Evolutionary conservation across 1,140 invertebrate species (phyloP).

Genomic region (Mya arenaria): DNA sequence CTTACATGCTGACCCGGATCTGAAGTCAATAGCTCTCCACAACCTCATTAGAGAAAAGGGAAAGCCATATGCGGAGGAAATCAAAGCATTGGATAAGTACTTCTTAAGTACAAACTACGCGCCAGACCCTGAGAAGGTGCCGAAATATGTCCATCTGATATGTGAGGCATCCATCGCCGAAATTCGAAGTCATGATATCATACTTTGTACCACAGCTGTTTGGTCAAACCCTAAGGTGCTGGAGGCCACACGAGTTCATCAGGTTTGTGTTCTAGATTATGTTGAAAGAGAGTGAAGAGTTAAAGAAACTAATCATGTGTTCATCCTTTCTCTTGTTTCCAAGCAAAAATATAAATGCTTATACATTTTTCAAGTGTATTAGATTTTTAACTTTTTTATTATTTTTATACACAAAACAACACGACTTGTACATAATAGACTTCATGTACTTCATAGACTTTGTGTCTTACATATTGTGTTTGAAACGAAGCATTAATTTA

Average conservation of each 20-base stretch:
- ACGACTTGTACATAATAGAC: background rate
- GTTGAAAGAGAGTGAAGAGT: too few species aligned
- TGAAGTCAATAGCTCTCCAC: slow-evolving; percentile 58
- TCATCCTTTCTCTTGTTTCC: background rate
- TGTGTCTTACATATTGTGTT: too few species aligned
- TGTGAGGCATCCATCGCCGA: slow-evolving; percentile 29
- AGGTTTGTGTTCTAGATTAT: background rate
- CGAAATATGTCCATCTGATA: slow-evolving; percentile 36
- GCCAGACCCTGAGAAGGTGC: background rate
- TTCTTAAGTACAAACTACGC: slow-evolving; percentile 34
- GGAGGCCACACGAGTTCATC: slow-evolving; percentile 34
- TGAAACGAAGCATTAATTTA: too few species aligned
- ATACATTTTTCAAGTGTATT: background rate
- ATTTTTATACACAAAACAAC: too few species aligned
- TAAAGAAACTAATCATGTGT: background rate
- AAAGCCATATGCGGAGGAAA: slow-evolving; percentile 53
- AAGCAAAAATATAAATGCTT: background rate
- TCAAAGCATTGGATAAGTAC: slow-evolving; percentile 50
- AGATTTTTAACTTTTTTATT: background rate
- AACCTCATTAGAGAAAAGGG: slow-evolving; percentile 58
- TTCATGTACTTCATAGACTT: background rate
- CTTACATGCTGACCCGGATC: slow-evolving; percentile 1
- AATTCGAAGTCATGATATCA: slow-evolving; percentile 34
- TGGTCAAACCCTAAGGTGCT: slow-evolving; percentile 41
- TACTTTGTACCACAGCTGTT: slow-evolving; percentile 53